Evolutionary conservation across 1,140 invertebrate genomes (phyloP), one percentile per base, ranked within the genome.

Genomic region (Scaptomyza hsui): DNA sequence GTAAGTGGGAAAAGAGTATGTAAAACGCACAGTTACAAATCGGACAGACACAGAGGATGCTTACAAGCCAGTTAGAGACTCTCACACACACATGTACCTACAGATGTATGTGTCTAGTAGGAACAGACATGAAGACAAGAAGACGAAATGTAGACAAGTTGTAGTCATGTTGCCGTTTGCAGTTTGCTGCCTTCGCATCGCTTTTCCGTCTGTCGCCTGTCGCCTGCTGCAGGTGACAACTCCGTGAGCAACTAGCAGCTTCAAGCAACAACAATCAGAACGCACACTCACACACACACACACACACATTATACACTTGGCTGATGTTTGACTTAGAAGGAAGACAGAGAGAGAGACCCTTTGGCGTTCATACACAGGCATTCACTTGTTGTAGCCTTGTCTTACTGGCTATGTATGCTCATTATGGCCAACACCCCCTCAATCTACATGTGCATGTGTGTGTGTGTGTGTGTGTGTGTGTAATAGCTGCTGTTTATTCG

Each of bases 101-200:
- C 76, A 67, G 57, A 67, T 81, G 56, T 57, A 72, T 37, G 7
- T n/a, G 32, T 37, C n/a, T n/a, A n/a, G 32, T 73, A 69, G 57
- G 48, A 56, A 24, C 16, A 39, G 57, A 12, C 45, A 13, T n/a
- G 29, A 2, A 48, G 68, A 47, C 39, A 21, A 67, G 72, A 86
- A 80, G 80, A 80, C 62, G 77, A 81, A 85, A 85, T 85, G 81
- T 85, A 81, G 81, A 85, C 81, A 85, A 81, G 70, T 78, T 88
- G 82, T 81, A 85, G 82, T 86, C 81, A 77, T 88, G 82, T 85
- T 72, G 74, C 63, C 73, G 68, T 73, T 78, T 61, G 75, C 80
- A 48, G 63, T 60, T 51, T 67, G 69, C 64, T 68, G 67, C 55
- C 48, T 65, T 73, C 32, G 26, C 26, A 29, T 9, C 26, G 26